These are phyloP conservation scores for Pangasius macronema DNA, from an alignment of 2,797 vertebrate genomes.

Conservation along the genomic window DNA sequence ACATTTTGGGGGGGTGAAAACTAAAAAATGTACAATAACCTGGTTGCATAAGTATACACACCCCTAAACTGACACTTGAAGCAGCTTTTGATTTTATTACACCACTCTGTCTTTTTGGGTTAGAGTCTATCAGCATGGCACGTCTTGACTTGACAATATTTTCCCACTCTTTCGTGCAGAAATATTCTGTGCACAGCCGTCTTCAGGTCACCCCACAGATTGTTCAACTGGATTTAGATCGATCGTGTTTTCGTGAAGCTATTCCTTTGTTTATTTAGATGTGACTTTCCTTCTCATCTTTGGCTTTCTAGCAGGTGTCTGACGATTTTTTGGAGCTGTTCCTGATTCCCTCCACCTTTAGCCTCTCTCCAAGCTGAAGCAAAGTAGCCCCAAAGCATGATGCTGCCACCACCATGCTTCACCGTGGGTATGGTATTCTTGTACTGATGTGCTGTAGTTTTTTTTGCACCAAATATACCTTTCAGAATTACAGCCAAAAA, in stretches of 20 bases:
- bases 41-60: too few species aligned
- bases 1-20: too few species aligned
- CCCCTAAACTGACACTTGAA: neutral
- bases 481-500: too few species aligned
- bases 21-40: too few species aligned
- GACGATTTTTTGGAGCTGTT: neutral
- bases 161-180: too few species aligned
- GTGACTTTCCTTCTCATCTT: neutral
- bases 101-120: neutral
- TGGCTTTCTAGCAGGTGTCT: neutral
- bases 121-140: too few species aligned
- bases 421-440: neutral
- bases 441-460: neutral
- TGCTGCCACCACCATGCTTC: neutral
- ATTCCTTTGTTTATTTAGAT: neutral
- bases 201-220: neutral
- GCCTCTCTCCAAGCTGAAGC: too few species aligned
- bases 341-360: neutral
- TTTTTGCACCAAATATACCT: neutral
- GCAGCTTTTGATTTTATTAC: neutral
- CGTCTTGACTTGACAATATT: neutral
- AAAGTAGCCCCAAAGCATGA: neutral
- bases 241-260: neutral
- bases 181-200: too few species aligned
- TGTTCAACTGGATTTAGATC: neutral